phyloP scores from a whole-genome alignment of 2,113 vertebrate genomes.

The Silurus meridionalis region DNA sequence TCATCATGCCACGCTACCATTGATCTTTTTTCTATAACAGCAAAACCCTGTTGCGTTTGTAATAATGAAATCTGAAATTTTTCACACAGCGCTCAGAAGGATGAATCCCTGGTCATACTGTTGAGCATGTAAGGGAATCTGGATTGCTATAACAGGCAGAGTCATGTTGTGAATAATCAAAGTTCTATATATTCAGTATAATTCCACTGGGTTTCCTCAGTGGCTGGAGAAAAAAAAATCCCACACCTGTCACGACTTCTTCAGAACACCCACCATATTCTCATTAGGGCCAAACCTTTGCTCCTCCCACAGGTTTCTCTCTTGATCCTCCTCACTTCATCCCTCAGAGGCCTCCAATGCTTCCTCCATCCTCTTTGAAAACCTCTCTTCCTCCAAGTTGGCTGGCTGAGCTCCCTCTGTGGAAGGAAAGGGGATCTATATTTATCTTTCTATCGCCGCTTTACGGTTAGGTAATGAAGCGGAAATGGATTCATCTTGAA shows the following conservation, averaged over 20 bases:
- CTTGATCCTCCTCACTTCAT: slow-evolving; percentile 15
- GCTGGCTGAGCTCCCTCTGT: slow-evolving; percentile 18
- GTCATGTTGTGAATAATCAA: slow-evolving; percentile 14
- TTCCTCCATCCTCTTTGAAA: slow-evolving; percentile 19
- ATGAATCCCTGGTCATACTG: slow-evolving; percentile 68
- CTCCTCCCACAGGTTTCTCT: slow-evolving; percentile 38
- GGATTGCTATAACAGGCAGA: slow-evolving; percentile 46
- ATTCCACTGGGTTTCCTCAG: slow-evolving; percentile 25
- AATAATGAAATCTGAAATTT: neutral
- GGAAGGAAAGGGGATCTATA: neutral
- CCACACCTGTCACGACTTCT: slow-evolving; percentile 75
- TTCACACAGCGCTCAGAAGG: neutral
- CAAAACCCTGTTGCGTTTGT: neutral
- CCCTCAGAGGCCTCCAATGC: slow-evolving; percentile 25
- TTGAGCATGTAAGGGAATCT: slow-evolving; percentile 54
- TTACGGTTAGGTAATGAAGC: slow-evolving; percentile 2
- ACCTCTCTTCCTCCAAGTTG: slow-evolving; percentile 25
- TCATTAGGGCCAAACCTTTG: slow-evolving; percentile 67
- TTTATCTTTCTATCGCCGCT: slow-evolving; percentile 11
- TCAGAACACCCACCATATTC: slow-evolving; percentile 67
- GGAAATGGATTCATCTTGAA: neutral
- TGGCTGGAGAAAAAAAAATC: slow-evolving; percentile 36
- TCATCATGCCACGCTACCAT: neutral
- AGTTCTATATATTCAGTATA: neutral
- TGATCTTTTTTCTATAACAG: neutral